Evolutionary conservation across 2,113 vertebrate species (phyloP).

Genomic region (Cephalophus harveyi): DNA sequence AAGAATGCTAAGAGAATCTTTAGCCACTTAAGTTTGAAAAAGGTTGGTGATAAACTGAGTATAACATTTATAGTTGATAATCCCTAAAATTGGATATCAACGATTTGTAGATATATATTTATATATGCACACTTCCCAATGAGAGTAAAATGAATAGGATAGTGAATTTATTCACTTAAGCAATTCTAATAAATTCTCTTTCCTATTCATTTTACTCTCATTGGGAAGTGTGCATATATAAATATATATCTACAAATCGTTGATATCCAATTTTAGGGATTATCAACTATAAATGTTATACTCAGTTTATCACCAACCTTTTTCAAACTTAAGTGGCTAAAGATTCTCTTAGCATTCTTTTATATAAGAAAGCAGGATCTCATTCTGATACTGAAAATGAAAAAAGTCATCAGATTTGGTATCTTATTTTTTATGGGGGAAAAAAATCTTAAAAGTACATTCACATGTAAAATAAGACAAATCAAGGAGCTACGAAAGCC

Average conservation of each 20-base stretch:
- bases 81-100: conserved; percentile 41
- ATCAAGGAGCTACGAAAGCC: conserved; percentile 5
- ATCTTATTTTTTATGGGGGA: conserved; percentile 59
- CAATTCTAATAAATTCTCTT: conserved; percentile 41
- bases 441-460: conserved; percentile 49
- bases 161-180: conserved; percentile 45
- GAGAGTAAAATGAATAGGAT: conserved; percentile 30
- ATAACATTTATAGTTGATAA: no score
- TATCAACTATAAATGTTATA: conserved; percentile 50
- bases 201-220: conserved; percentile 29
- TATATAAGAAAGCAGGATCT: conserved; percentile 72
- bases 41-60: conserved; percentile 31
- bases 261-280: conserved; percentile 43
- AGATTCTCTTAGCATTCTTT: conserved; percentile 72
- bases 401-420: conserved; percentile 74
- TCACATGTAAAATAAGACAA: conserved; percentile 25
- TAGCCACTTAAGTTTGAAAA: conserved; percentile 35
- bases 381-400: conserved; percentile 59
- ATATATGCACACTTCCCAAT: neutral
- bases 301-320: conserved; percentile 35
- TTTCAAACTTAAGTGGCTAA: conserved; percentile 37
- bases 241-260: neutral
- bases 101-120: neutral
- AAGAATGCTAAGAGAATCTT: conserved; percentile 71
- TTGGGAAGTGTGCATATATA: neutral